Evolutionary conservation across 2,113 vertebrate species (phyloP).

Genomic region (Apeltes quadracus): DNA sequence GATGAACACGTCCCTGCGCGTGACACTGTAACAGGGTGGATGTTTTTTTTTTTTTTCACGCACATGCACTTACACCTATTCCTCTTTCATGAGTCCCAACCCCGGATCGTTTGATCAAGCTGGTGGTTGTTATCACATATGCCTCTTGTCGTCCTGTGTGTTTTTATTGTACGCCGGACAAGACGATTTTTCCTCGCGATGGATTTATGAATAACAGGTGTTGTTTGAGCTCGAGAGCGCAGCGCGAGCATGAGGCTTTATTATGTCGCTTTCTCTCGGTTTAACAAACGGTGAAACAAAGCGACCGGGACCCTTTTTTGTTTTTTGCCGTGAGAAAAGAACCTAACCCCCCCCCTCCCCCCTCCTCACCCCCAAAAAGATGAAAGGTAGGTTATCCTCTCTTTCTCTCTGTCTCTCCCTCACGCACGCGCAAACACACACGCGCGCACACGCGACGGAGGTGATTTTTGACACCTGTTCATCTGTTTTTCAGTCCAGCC

Average conservation of each 20-base stretch:
- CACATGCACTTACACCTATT: no score
- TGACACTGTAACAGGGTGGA: slow-evolving; percentile 67
- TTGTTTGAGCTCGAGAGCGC: slow-evolving; percentile 67
- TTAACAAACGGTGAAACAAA: slow-evolving; percentile 62
- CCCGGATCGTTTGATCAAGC: slow-evolving; percentile 64
- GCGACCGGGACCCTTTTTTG: slow-evolving; percentile 39
- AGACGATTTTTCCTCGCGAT: slow-evolving; percentile 46
- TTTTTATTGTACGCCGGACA: slow-evolving; percentile 53
- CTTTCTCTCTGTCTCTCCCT: background rate
- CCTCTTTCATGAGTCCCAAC: slow-evolving; percentile 41
- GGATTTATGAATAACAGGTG: slow-evolving; percentile 80
- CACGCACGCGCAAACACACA: slow-evolving; percentile 16
- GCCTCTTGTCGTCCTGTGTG: slow-evolving; percentile 45
- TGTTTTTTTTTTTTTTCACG: slow-evolving; percentile 14
- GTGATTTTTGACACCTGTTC: slow-evolving; percentile 78
- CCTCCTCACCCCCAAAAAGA: no score
- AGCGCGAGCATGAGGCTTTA: slow-evolving; percentile 63
- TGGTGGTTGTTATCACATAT: slow-evolving; percentile 61
- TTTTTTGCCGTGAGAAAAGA: slow-evolving; percentile 33
- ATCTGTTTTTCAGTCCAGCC: slow-evolving; percentile 56
- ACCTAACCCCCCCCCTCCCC: slow-evolving; percentile 5
- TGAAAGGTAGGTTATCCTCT: slow-evolving; percentile 75
- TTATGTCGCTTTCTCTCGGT: slow-evolving; percentile 59
- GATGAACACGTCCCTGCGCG: slow-evolving; percentile 63
- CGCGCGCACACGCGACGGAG: slow-evolving; percentile 42